Evolutionary conservation across 2,888 invertebrate genomes (phyloP), one percentile per base, ranked within the genome.

Genomic region (Callyntrura sp.): DNA sequence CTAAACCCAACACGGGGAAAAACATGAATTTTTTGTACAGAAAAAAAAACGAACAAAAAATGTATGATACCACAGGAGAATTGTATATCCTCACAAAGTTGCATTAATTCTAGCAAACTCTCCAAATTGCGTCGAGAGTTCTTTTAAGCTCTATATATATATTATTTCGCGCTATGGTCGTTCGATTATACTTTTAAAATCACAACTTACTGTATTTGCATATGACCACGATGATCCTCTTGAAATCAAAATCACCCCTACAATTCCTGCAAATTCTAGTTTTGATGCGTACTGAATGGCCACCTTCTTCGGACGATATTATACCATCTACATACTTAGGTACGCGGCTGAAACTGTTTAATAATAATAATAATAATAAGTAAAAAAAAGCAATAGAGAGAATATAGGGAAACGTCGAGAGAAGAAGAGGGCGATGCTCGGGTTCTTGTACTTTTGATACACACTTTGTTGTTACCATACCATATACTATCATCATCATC

Each of bases 351-450:
- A 83, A 23, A 83, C 12, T 62, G 17, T 48, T 35, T 35, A 35
- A 35, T 35, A 35, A 57, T 85, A 60, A 43, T 78, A 57, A 85
- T 76, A 60, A 85, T 48, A 78, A 17, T 6, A 6, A 43, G 55
- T 43, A 35, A 4, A 14, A 60, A 23, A 45, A 65, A 28, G 23
- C 20, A 20, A 81, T n/a, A 60, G 60, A 43, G 17, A n/a, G 6
- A 35, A 6, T 35, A 35, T 35, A 35, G 35, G 35, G 6, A 35
- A 35, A 35, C 35, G 35, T 35, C 2, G 35, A 35, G 17, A 60
- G 25, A 65, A 73, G 76, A 79, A 60, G 84, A 89, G 89, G 89
- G 89, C 89, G 89, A 89, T 89, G 89, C 89, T 89, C 89, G 84
- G 89, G 89, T 89, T 89, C 89, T 89, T 89, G 85, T 85, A 89